These are phyloP conservation scores for Mantis religiosa DNA, from an alignment of 2,888 invertebrate genomes.

Conservation along the genomic window DNA sequence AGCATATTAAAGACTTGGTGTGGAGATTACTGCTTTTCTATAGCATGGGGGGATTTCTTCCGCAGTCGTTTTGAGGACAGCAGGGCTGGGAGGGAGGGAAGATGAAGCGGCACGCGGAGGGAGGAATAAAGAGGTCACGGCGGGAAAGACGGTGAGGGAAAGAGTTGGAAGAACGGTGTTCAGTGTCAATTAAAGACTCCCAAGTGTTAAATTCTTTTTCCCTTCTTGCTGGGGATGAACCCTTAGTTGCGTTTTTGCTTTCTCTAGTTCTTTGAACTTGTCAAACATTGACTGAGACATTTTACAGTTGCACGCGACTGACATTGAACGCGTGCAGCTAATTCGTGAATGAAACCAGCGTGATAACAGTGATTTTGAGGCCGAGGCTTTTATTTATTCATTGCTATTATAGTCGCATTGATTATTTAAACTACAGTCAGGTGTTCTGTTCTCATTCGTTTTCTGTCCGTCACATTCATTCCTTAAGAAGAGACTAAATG, in stretches of 20 bases:
- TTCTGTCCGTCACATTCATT: too few species aligned
- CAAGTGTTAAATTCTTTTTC: background rate
- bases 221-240: background rate
- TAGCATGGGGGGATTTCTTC: background rate
- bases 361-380: too few species aligned
- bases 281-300: background rate
- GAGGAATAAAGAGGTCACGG: background rate
- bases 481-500: too few species aligned
- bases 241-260: background rate
- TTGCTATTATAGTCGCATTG: too few species aligned
- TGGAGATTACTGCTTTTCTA: constrained; percentile 13
- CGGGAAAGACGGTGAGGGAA: background rate
- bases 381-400: too few species aligned
- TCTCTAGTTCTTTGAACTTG: background rate
- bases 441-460: too few species aligned
- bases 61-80: constrained; percentile 10
- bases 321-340: background rate
- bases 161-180: background rate
- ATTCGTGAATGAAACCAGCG: too few species aligned
- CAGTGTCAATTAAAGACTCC: background rate
- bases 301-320: background rate
- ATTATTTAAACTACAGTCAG: too few species aligned
- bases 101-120: background rate
- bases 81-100: background rate
- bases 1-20: constrained; percentile 12